Evolutionary conservation across 1,140 invertebrate genomes (phyloP), one percentile per base, ranked within the genome.

Genomic region (Theocolax elegans): DNA sequence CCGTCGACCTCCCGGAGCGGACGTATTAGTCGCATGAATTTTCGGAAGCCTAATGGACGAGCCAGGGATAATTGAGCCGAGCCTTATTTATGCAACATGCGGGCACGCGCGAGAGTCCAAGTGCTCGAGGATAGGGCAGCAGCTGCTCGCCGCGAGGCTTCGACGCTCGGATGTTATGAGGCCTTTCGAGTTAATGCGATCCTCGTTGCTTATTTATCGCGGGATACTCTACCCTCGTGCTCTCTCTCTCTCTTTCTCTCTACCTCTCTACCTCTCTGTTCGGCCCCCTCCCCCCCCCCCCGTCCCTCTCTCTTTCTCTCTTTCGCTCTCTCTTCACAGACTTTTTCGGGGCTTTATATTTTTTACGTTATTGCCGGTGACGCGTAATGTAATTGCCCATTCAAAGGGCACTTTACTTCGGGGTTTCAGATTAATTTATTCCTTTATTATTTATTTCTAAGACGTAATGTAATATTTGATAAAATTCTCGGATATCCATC

Each of bases 51-150:
- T 80, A 77, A 80, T 80, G 77, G 77, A 76, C 77, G 75, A 72
- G 66, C 67, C 65, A 72, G 67, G 73, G 76, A 79, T 79, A 80
- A 80, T 79, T 79, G 77, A 79, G 75, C 69, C 72, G 73, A 64
- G 68, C 68, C 76, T 77, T 77, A 76, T 76, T 76, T 71, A 74
- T 71, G 48, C 49, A 54, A 66, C 49, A 54, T 66, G 63, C 63
- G 63, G 63, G 63, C 51, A 17, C 10, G 62, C 35, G 31, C 17
- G 53, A 12, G 17, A 13, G 23, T 13, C 17, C 40, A 25, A 3
- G 38, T 15, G 19, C 2, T 2, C 7, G 42, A 3, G 42, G 3
- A 21, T 29, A 17, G 9, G 23, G 23, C 10, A 23, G 15, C 48
- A 49, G 62, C 62, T 53, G 46, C 21, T 2, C 3, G 3, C 25